Percentiles rank a stretch among this genome's conserved stretches.
phyloP scores from a whole-genome alignment of 1,140 invertebrate genomes.

The Megathymus violae region DNA sequence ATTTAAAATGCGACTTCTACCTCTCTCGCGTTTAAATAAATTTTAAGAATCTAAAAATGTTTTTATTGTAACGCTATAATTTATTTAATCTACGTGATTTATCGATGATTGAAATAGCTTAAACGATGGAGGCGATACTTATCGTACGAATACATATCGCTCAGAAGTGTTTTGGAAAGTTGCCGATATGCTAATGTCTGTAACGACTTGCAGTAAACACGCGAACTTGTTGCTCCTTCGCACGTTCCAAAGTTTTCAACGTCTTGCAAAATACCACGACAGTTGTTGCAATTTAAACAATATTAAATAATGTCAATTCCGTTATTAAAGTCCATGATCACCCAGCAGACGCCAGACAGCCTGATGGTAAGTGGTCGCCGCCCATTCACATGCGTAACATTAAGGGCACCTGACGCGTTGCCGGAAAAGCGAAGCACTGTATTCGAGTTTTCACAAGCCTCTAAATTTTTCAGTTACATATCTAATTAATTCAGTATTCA shows the following conservation, averaged over 20 bases:
- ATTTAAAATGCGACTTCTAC: too few species aligned
- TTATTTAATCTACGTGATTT: background rate
- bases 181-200: constrained; percentile 66
- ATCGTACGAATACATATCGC: constrained; percentile 47
- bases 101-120: constrained; percentile 29
- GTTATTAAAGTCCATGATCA: too few species aligned
- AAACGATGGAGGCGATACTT: constrained; percentile 31
- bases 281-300: constrained; percentile 5
- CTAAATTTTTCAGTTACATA: too few species aligned
- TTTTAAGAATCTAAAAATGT: constrained; percentile 14
- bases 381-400: too few species aligned
- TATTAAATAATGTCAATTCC: constrained; percentile 3
- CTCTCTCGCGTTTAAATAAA: too few species aligned
- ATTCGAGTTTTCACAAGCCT: too few species aligned
- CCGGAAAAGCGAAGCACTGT: too few species aligned
- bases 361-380: too few species aligned
- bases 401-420: too few species aligned
- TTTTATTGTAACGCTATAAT: background rate
- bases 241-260: constrained; percentile 34
- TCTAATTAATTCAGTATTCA: too few species aligned
- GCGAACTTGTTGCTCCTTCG: constrained; percentile 72
- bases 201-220: constrained; percentile 51
- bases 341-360: too few species aligned
- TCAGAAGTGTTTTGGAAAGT: constrained; percentile 62
- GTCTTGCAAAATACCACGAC: constrained; percentile 3